These are phyloP conservation scores for Mylabris sibirica DNA, from an alignment of 2,888 invertebrate species.

Conservation along the genomic window DNA sequence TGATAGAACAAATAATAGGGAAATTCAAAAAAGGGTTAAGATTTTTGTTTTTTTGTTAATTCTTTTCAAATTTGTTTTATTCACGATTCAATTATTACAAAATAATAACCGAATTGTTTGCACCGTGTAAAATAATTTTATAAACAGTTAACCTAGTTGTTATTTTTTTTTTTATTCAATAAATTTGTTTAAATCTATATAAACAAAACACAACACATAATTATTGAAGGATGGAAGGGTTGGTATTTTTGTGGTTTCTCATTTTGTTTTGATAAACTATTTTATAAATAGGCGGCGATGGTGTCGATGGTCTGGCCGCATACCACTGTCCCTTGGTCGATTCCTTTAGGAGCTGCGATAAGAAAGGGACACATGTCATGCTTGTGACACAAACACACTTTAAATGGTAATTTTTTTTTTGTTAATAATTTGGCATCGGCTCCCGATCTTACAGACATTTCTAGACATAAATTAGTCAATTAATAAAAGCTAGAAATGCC, in stretches of 20 bases:
- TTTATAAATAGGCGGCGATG: conserved; percentile 38
- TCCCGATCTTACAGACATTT: conserved; percentile 28
- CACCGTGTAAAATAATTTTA: conserved; percentile 52
- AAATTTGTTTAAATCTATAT: conserved; percentile 46
- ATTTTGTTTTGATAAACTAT: neutral
- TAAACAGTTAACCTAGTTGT: conserved; percentile 53
- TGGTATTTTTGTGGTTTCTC: conserved; percentile 41
- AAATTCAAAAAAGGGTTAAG: neutral
- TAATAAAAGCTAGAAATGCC: conserved; percentile 13
- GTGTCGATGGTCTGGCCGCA: conserved; percentile 45
- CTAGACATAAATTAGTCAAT: neutral
- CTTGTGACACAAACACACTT: conserved; percentile 48
- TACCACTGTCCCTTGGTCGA: conserved; percentile 47
- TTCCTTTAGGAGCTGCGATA: conserved; percentile 56
- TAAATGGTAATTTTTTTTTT: conserved; percentile 22
- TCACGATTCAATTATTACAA: conserved; percentile 55
- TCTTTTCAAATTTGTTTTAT: conserved; percentile 47
- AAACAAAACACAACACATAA: conserved; percentile 49
- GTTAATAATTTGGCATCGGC: conserved; percentile 51
- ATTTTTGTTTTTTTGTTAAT: conserved; percentile 12
- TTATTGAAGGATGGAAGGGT: conserved; percentile 50
- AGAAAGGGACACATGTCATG: conserved; percentile 56
- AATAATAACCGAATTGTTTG: conserved; percentile 52
- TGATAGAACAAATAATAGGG: neutral
- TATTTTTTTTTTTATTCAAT: conserved; percentile 24